phyloP scores from a whole-genome alignment of 2,113 vertebrate species.

The Vanacampus margaritifer region DNA sequence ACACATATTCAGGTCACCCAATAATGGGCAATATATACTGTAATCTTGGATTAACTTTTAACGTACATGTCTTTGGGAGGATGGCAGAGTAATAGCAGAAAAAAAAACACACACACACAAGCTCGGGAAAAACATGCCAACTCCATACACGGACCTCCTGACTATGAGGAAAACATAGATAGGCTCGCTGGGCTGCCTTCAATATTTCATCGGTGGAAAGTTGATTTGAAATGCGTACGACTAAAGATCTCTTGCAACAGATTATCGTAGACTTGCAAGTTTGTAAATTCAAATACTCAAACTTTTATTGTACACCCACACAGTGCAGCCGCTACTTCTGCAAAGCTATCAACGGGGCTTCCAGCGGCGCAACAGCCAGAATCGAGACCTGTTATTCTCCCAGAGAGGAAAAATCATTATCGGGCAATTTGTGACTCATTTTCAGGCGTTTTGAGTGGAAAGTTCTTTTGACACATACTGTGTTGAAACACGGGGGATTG shows the following conservation, averaged over 20 bases:
- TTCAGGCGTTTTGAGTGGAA: constrained; percentile 44
- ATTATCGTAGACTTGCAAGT: neutral
- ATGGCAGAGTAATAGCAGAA: no score
- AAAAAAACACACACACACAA: no score
- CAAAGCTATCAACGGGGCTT: constrained; percentile 79
- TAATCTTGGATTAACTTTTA: no score
- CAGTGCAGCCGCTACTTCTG: constrained; percentile 53
- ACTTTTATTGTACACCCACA: constrained; percentile 10
- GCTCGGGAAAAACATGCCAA: no score
- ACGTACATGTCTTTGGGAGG: no score
- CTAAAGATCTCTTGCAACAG: neutral
- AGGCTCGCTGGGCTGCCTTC: neutral
- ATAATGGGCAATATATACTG: no score
- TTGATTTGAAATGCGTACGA: no score
- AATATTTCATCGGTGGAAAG: neutral
- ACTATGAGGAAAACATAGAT: neutral
- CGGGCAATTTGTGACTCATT: constrained; percentile 69
- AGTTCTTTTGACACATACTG: constrained; percentile 39
- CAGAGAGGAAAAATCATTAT: constrained; percentile 67
- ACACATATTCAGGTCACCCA: no score
- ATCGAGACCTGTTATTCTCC: constrained; percentile 59
- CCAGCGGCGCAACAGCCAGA: constrained; percentile 61
- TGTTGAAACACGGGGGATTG: constrained; percentile 21
- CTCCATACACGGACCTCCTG: neutral
- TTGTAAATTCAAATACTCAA: neutral